Evolutionary conservation across 2,113 vertebrate species (phyloP).

Genomic region (Actenoides lindsayi): DNA sequence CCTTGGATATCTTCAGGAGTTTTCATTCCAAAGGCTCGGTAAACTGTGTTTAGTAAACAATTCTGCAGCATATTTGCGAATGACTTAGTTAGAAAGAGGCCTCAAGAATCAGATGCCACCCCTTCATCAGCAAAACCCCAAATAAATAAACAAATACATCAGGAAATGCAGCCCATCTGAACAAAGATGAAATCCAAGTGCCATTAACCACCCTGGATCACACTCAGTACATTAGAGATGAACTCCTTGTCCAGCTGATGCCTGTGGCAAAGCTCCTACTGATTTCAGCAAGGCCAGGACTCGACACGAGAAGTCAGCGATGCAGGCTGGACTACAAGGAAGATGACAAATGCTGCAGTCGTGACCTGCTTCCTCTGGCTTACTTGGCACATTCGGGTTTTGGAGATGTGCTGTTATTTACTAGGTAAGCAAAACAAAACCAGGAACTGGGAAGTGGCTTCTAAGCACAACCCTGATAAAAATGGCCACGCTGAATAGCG

Average conservation of each 20-base stretch:
- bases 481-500: neutral
- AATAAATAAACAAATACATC: neutral
- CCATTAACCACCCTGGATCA: neutral
- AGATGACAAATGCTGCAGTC: neutral
- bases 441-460: neutral
- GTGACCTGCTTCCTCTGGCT: neutral
- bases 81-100: neutral
- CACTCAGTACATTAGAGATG: neutral
- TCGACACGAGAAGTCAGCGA: neutral
- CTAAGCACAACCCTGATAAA: neutral
- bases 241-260: neutral
- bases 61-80: neutral
- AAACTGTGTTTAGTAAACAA: constrained; percentile 18
- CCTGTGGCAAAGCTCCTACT: neutral
- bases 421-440: neutral
- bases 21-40: constrained; percentile 20
- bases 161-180: neutral
- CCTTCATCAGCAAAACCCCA: neutral
- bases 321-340: neutral
- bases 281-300: neutral
- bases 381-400: neutral
- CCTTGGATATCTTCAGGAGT: constrained; percentile 31
- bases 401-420: neutral
- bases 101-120: neutral
- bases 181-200: neutral